These are phyloP conservation scores for Formica exsecta DNA, from an alignment of 1,140 invertebrate species.

Conservation along the genomic window DNA sequence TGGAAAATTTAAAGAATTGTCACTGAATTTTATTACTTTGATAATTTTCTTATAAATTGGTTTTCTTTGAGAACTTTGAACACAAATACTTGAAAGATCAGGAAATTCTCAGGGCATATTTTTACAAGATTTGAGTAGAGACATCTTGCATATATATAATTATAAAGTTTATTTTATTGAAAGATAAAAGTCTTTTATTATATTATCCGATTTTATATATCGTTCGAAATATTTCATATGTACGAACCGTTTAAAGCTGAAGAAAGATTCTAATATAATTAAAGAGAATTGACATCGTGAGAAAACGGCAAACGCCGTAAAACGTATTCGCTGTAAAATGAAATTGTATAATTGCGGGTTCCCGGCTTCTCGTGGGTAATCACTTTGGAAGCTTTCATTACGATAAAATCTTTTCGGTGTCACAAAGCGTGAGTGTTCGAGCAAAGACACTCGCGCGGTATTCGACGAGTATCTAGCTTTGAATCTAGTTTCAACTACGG, in stretches of 20 bases:
- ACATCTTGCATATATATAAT: too few species aligned
- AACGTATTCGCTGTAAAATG: slow-evolving; percentile 38
- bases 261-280: slow-evolving; percentile 5
- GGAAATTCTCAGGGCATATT: too few species aligned
- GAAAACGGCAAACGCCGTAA: background rate
- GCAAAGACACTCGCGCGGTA: slow-evolving; percentile 29
- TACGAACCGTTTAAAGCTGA: background rate
- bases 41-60: too few species aligned
- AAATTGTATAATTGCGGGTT: slow-evolving; percentile 41
- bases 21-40: too few species aligned
- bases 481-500: slow-evolving; percentile 32
- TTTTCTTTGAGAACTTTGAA: too few species aligned
- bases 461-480: slow-evolving; percentile 19
- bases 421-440: slow-evolving; percentile 19
- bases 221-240: background rate
- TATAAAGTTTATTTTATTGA: background rate
- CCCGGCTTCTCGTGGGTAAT: slow-evolving; percentile 25
- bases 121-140: too few species aligned
- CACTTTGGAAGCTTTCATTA: slow-evolving; percentile 53
- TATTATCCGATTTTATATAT: background rate
- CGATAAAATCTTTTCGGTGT: slow-evolving; percentile 58
- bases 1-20: too few species aligned
- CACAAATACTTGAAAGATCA: too few species aligned
- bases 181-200: background rate
- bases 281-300: slow-evolving; percentile 3